Evolutionary conservation across 2,888 invertebrate species (phyloP).

Genomic region (Rotaria socialis): DNA sequence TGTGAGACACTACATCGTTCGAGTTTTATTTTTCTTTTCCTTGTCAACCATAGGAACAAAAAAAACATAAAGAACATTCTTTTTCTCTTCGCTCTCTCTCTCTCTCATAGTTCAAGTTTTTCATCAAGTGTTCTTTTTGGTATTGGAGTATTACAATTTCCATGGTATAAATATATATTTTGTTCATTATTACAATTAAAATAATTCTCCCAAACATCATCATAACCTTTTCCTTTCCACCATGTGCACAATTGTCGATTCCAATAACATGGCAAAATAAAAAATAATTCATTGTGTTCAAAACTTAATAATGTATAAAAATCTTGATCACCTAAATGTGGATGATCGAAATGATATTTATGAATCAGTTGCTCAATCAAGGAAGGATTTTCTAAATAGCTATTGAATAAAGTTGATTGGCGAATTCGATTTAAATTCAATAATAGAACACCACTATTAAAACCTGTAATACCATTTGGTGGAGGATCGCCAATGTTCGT

Average conservation of each 20-base stretch:
- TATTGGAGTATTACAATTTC: slow-evolving; percentile 57
- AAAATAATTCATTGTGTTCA: slow-evolving; percentile 70
- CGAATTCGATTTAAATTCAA: slow-evolving; percentile 69
- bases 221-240: slow-evolving; percentile 74
- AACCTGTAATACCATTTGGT: slow-evolving; percentile 66
- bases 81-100: not conserved
- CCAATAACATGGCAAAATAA: slow-evolving; percentile 72
- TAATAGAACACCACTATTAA: slow-evolving; percentile 75
- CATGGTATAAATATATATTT: slow-evolving; percentile 55
- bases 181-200: slow-evolving; percentile 64
- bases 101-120: slow-evolving; percentile 26
- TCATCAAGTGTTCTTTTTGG: slow-evolving; percentile 49
- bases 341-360: slow-evolving; percentile 59
- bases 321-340: slow-evolving; percentile 76
- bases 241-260: slow-evolving; percentile 76
- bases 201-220: slow-evolving; percentile 70
- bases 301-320: slow-evolving; percentile 71
- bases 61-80: not conserved
- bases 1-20: not conserved
- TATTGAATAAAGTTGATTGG: slow-evolving; percentile 65
- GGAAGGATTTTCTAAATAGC: slow-evolving; percentile 57
- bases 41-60: not conserved
- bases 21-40: not conserved
- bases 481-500: slow-evolving; percentile 66
- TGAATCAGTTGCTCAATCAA: slow-evolving; percentile 51